These are phyloP conservation scores for Watsonalla cultraria DNA, from an alignment of 2,888 invertebrate genomes.

Conservation along the genomic window DNA sequence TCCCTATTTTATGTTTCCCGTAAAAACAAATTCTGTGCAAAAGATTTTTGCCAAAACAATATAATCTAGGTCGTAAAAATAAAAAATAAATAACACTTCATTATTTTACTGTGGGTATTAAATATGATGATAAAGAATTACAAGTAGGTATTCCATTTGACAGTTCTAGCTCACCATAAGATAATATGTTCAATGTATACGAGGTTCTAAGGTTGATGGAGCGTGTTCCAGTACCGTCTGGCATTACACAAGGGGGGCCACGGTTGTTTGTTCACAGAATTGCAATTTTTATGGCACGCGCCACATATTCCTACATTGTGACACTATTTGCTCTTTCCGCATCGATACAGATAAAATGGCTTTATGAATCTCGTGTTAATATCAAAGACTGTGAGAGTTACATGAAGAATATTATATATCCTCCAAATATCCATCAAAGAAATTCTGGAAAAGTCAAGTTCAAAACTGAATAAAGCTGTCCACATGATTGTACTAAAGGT, in stretches of 20 bases:
- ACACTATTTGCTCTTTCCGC: slow-evolving; percentile 15
- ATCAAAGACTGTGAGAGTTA: not conserved
- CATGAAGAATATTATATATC: not conserved
- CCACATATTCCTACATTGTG: slow-evolving; percentile 38
- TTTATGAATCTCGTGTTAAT: too few relatives aligned
- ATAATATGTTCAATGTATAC: slow-evolving; percentile 27
- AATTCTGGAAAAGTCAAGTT: not conserved
- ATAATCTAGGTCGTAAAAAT: too few relatives aligned
- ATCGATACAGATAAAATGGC: not conserved
- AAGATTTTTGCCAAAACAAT: too few relatives aligned
- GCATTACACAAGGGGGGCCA: slow-evolving; percentile 29
- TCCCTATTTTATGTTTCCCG: too few relatives aligned
- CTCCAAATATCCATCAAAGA: not conserved
- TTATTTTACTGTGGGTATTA: too few relatives aligned
- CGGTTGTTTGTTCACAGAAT: slow-evolving; percentile 52
- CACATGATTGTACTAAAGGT: not conserved
- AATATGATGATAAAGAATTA: too few relatives aligned
- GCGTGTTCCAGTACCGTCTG: slow-evolving; percentile 33
- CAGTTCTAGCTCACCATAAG: too few relatives aligned
- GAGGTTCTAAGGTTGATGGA: slow-evolving; percentile 43
- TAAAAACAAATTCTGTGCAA: too few relatives aligned
- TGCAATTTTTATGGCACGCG: slow-evolving; percentile 54
- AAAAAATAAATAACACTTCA: too few relatives aligned
- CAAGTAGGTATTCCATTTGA: too few relatives aligned
- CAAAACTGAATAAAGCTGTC: too few relatives aligned